phyloP scores from a whole-genome alignment of 2,113 vertebrate species.

The Python bivittatus region DNA sequence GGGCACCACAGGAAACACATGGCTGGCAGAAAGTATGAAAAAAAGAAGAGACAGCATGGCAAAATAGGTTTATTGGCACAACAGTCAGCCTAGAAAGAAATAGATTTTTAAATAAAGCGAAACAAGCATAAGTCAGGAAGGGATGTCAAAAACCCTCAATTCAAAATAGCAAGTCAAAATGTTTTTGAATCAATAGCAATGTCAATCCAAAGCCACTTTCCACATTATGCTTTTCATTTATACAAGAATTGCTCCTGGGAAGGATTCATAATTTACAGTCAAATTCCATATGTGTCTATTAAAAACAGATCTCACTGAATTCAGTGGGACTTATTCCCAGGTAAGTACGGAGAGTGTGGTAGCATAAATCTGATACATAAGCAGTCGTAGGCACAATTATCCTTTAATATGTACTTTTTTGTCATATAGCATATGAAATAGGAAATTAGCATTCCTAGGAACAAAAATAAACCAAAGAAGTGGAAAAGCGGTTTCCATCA shows the following conservation, averaged over 20 bases:
- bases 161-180: constrained; percentile 34
- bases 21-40: constrained; percentile 24
- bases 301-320: neutral
- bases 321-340: neutral
- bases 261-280: neutral
- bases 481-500: neutral
- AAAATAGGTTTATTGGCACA: constrained; percentile 34
- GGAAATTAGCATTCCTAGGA: neutral
- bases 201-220: rapidly evolving
- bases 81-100: constrained; percentile 51
- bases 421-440: neutral
- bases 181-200: constrained; percentile 64
- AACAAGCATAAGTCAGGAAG: constrained; percentile 61
- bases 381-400: neutral
- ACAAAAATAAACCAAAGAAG: neutral
- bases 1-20: constrained; percentile 49
- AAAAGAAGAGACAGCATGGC: constrained; percentile 25
- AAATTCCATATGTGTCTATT: neutral
- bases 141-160: constrained; percentile 67
- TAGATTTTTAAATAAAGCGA: constrained; percentile 41
- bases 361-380: neutral
- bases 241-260: neutral
- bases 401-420: neutral
- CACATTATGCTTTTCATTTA: neutral
- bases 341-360: neutral